Percentiles rank a stretch among this genome's conserved stretches.
Conservation (phyloP, 1,140 invertebrate species). For the Drosophila tani region DNA sequence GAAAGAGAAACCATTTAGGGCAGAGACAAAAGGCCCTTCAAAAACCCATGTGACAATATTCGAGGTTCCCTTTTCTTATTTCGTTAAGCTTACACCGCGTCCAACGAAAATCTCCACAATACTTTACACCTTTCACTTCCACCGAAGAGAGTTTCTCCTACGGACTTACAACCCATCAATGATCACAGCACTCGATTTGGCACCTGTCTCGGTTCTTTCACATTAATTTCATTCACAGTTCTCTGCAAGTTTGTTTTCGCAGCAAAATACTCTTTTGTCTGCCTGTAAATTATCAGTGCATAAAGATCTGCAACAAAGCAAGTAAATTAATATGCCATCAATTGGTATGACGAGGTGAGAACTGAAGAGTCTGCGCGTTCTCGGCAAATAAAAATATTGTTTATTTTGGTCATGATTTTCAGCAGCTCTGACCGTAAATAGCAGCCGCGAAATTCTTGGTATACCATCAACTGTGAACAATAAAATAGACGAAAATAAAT, state of each 20-base stretch:
- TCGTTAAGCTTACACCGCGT: slow-evolving; percentile 28
- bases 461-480: slow-evolving; percentile 19
- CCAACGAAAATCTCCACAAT: slow-evolving; percentile 29
- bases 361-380: slow-evolving; percentile 13
- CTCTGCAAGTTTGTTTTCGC: slow-evolving; percentile 48
- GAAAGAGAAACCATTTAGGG: slow-evolving; percentile 32
- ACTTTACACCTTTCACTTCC: slow-evolving; percentile 52
- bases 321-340: slow-evolving; percentile 61
- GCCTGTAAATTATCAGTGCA: slow-evolving; percentile 57
- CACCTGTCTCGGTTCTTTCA: slow-evolving; percentile 44
- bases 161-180: slow-evolving; percentile 25
- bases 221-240: slow-evolving; percentile 31
- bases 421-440: slow-evolving; percentile 1
- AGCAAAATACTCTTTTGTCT: slow-evolving; percentile 29
- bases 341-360: slow-evolving; percentile 36
- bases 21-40: slow-evolving; percentile 33
- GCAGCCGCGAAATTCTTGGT: slow-evolving; percentile 33
- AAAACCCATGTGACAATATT: slow-evolving; percentile 19
- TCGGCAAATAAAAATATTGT: slow-evolving; percentile 44
- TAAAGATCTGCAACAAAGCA: slow-evolving; percentile 48
- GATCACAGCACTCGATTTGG: slow-evolving; percentile 41
- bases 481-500: slow-evolving; percentile 34
- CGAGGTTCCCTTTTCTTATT: slow-evolving; percentile 12
- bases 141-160: slow-evolving; percentile 34
- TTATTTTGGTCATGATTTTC: slow-evolving; percentile 52